Evolutionary conservation across 2,888 invertebrate genomes (phyloP).

Genomic region (Melinaea marsaeus): DNA sequence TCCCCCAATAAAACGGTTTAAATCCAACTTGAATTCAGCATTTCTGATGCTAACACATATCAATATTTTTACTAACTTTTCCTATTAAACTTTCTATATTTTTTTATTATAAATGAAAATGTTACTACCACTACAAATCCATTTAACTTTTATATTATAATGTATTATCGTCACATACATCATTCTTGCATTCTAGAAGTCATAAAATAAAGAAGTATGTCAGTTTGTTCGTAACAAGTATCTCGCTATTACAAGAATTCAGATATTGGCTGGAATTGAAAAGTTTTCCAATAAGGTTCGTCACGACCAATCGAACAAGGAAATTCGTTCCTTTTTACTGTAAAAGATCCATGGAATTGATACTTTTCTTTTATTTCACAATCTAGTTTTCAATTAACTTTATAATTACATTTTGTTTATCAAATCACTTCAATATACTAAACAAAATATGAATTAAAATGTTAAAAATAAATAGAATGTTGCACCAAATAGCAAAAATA

Average conservation of each 20-base stretch:
- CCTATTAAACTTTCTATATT: conserved; percentile 1
- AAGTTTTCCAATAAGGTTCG: conserved; percentile 39
- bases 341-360: conserved; percentile 26
- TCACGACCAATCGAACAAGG: conserved; percentile 26
- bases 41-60: conserved; percentile 10
- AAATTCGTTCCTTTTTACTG: conserved; percentile 31
- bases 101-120: background rate
- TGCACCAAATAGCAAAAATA: conserved; percentile 4
- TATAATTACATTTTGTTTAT: background rate
- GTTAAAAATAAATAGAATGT: background rate
- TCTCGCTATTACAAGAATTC: conserved; percentile 18
- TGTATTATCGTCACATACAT: too few relatives aligned
- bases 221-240: conserved; percentile 15
- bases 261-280: conserved; percentile 26
- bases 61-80: conserved; percentile 7
- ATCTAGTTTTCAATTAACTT: background rate
- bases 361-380: conserved; percentile 12
- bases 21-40: conserved; percentile 23
- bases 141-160: too few relatives aligned
- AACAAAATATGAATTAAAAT: background rate
- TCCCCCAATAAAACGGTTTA: conserved; percentile 32
- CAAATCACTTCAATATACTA: background rate
- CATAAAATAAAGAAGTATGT: conserved; percentile 13
- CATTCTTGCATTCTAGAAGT: background rate
- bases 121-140: too few relatives aligned